These are phyloP conservation scores for Agrotis exclamationis DNA, from an alignment of 2,888 invertebrate genomes.

Conservation along the genomic window DNA sequence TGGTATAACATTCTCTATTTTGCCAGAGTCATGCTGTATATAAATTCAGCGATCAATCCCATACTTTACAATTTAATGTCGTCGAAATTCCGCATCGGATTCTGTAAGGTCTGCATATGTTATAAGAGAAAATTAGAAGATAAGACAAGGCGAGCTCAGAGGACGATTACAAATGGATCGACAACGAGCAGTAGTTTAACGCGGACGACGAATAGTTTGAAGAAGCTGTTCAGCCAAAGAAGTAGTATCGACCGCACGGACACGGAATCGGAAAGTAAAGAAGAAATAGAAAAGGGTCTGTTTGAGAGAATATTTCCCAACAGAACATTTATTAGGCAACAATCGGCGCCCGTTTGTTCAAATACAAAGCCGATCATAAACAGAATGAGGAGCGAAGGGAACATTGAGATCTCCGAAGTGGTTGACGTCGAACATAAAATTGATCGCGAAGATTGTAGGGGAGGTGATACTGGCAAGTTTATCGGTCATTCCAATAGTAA, in stretches of 20 bases:
- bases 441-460: constrained; percentile 59
- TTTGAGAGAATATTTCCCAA: constrained; percentile 83
- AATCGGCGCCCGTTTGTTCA: constrained; percentile 84
- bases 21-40: constrained; percentile 96
- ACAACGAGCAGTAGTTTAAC: constrained; percentile 92
- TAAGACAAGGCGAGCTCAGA: constrained; percentile 83
- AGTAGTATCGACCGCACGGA: constrained; percentile 85
- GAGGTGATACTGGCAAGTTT: constrained; percentile 73
- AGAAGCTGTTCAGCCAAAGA: constrained; percentile 88
- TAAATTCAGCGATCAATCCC: constrained; percentile 97
- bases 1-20: constrained; percentile 96
- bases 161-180: constrained; percentile 92
- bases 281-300: constrained; percentile 75
- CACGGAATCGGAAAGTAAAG: constrained; percentile 78
- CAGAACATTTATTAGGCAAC: constrained; percentile 83
- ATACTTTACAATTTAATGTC: constrained; percentile 98
- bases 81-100: constrained; percentile 96
- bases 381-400: constrained; percentile 84
- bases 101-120: constrained; percentile 93
- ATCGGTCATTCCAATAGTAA: constrained; percentile 83
- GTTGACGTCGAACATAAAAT: constrained; percentile 71
- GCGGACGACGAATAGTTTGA: constrained; percentile 91
- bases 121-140: constrained; percentile 84
- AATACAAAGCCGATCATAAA: constrained; percentile 79
- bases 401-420: constrained; percentile 76